Conservation (phyloP, 2,113 vertebrate genomes). For the Engraulis encrasicolus region DNA sequence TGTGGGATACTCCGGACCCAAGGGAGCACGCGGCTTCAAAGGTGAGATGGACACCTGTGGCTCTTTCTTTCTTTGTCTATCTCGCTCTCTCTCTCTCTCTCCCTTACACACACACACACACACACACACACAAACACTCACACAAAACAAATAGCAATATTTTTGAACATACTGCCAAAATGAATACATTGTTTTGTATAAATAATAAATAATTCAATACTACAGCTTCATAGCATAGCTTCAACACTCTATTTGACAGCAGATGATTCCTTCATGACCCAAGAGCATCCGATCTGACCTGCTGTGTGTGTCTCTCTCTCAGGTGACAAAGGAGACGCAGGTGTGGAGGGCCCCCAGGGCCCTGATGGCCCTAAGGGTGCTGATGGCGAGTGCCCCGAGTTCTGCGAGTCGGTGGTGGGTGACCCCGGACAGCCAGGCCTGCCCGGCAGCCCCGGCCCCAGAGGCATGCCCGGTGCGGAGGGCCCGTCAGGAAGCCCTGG, state of each 20-base stretch:
- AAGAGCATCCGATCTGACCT: not conserved
- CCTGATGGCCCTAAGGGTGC: conserved; percentile 54
- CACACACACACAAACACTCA: not conserved
- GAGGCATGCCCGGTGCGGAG: conserved; percentile 53
- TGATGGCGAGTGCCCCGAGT: conserved; percentile 62
- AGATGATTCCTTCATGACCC: not conserved
- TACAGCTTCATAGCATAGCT: no score
- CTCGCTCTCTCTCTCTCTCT: no score
- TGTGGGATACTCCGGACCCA: conserved; percentile 54
- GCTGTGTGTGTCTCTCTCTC: conserved; percentile 27
- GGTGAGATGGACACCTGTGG: conserved; percentile 54
- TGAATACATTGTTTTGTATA: no score
- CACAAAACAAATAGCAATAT: not conserved
- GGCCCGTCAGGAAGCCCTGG: conserved; percentile 58
- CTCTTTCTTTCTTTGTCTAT: no score
- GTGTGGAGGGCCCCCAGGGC: conserved; percentile 56
- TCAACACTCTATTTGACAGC: no score
- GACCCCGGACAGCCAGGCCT: conserved; percentile 59
- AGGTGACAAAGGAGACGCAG: conserved; percentile 70
- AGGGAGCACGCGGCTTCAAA: conserved; percentile 64
- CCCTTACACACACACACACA: not conserved
- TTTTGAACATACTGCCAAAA: no score
- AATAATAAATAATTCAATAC: no score
- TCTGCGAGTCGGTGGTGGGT: conserved; percentile 53
- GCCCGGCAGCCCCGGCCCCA: conserved; percentile 57